phyloP scores from a whole-genome alignment of 1,140 invertebrate genomes.

The Lasioglossum albipes region DNA sequence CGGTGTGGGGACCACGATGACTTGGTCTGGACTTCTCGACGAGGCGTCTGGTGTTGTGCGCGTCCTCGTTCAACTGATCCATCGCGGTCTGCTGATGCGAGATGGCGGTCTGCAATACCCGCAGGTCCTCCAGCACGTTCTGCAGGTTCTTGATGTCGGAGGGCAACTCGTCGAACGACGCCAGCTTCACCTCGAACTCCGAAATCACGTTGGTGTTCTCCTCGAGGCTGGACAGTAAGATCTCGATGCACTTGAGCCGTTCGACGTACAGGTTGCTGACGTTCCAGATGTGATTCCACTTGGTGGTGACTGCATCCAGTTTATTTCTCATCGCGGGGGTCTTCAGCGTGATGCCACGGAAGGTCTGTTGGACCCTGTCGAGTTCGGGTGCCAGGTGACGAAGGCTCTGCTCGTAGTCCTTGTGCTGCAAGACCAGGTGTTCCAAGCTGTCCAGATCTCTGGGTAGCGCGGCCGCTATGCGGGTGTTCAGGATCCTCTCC shows the following conservation, averaged over 20 bases:
- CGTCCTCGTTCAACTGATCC: constrained; percentile 94
- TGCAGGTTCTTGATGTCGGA: constrained; percentile 89
- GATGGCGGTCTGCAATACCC: constrained; percentile 89
- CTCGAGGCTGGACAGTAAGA: constrained; percentile 92
- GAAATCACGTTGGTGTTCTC: constrained; percentile 93
- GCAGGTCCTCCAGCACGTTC: constrained; percentile 86
- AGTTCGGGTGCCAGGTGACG: constrained; percentile 88
- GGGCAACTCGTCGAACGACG: constrained; percentile 90
- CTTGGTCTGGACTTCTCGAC: constrained; percentile 90
- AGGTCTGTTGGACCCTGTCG: constrained; percentile 90
- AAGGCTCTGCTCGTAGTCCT: constrained; percentile 90
- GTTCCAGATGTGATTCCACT: constrained; percentile 95
- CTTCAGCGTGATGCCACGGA: constrained; percentile 90
- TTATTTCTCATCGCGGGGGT: constrained; percentile 94
- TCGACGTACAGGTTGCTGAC: constrained; percentile 93
- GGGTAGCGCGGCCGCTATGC: constrained; percentile 89
- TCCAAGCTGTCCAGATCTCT: constrained; percentile 92
- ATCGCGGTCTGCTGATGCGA: constrained; percentile 92
- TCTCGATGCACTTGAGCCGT: constrained; percentile 94
- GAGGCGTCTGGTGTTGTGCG: constrained; percentile 90
- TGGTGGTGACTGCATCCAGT: constrained; percentile 91
- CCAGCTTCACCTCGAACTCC: constrained; percentile 94
- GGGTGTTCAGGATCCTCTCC: constrained; percentile 89
- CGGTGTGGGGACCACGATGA: constrained; percentile 86
- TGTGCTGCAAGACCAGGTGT: constrained; percentile 92